Evolutionary conservation across 2,888 invertebrate species (phyloP).

Genomic region (Volucella zonaria): DNA sequence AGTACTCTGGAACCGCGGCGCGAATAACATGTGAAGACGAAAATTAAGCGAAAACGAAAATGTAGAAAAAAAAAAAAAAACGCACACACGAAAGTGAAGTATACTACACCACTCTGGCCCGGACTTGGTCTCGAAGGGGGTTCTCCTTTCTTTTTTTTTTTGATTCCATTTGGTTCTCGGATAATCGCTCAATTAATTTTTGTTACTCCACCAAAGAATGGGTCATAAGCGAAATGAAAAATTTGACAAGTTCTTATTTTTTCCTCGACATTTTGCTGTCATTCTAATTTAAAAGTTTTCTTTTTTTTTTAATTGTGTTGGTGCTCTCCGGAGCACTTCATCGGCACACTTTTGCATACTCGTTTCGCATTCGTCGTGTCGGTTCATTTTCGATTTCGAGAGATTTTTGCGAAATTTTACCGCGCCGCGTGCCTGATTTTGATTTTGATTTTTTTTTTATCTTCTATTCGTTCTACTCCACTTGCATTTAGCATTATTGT

Average conservation of each 20-base stretch:
- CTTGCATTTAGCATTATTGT: neutral
- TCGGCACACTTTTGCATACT: constrained; percentile 61
- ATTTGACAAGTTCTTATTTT: constrained; percentile 44
- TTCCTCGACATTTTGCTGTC: neutral
- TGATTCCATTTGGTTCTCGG: constrained; percentile 5
- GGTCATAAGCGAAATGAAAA: constrained; percentile 6
- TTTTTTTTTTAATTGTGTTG: constrained; percentile 23
- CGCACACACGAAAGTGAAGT: constrained; percentile 61
- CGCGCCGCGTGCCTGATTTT: constrained; percentile 20
- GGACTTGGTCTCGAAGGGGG: constrained; percentile 6
- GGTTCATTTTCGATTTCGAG: constrained; percentile 53
- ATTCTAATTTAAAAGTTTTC: constrained; percentile 31
- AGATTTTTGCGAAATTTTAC: constrained; percentile 45
- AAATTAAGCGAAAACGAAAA: constrained; percentile 25
- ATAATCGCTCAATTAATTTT: constrained; percentile 68
- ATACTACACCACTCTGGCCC: constrained; percentile 15
- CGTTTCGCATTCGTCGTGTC: constrained; percentile 28
- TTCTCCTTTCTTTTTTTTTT: constrained; percentile 33
- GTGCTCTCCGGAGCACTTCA: constrained; percentile 33
- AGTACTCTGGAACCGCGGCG: neutral
- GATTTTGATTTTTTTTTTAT: constrained; percentile 2
- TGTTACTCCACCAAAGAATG: constrained; percentile 44
- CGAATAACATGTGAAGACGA: constrained; percentile 19
- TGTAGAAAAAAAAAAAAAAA: constrained; percentile 18
- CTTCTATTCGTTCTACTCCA: neutral